phyloP scores from a whole-genome alignment of 2,797 vertebrate genomes.

The Notoglanidium macrostoma region DNA sequence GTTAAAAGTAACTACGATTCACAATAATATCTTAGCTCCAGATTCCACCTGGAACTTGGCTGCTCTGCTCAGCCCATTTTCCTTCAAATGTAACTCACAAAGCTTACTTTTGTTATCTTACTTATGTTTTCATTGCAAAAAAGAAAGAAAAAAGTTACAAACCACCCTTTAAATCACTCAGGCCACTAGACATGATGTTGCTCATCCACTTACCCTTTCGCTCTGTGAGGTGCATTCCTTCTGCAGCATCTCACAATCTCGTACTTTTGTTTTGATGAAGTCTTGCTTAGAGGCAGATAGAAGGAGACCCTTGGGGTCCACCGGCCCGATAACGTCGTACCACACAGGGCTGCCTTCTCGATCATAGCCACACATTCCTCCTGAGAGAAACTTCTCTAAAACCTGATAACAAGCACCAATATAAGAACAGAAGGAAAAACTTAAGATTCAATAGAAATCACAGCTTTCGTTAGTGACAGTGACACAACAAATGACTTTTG shows the following conservation, averaged over 20 bases:
- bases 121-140: not conserved
- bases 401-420: constrained; percentile 65
- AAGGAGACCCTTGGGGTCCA: constrained; percentile 92
- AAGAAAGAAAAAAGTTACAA: not conserved
- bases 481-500: not conserved
- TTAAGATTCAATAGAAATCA: not conserved
- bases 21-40: not conserved
- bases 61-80: not conserved
- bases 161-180: not conserved
- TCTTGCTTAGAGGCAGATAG: constrained; percentile 93
- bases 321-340: constrained; percentile 90
- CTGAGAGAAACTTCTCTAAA: constrained; percentile 85
- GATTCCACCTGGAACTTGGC: not conserved
- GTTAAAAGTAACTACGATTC: not conserved
- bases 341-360: constrained; percentile 86
- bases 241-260: constrained; percentile 87
- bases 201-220: constrained; percentile 72
- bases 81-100: not conserved
- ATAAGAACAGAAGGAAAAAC: constrained; percentile 8
- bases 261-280: constrained; percentile 90
- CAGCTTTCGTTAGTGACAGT: not conserved
- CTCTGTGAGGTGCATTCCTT: constrained; percentile 78
- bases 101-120: not conserved
- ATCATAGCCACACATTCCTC: constrained; percentile 91
- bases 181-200: not conserved